Evolutionary conservation across 1,140 invertebrate genomes (phyloP), one percentile per base, ranked within the genome.

Genomic region (Piezodorus guildinii): DNA sequence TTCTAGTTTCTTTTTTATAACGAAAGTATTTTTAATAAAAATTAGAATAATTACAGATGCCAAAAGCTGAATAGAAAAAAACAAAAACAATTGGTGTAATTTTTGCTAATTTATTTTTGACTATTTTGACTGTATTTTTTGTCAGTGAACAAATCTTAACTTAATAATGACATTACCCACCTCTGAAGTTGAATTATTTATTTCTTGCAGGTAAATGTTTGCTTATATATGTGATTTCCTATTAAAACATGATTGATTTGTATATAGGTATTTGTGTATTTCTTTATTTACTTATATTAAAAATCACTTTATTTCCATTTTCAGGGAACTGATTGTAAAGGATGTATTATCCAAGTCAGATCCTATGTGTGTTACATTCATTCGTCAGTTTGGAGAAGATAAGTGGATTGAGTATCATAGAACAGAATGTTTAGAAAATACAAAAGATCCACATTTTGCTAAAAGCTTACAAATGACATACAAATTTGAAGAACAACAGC

Each of bases 271-370:
- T n/a, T n/a, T n/a, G 12, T 39, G 9, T 10, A 39, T 39, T 10
- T 12, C 6, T 39, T 10, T 10, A 39, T 10, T 10, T 39, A 39
- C 12, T 39, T 39, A 39, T 39, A 39, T 1, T 56, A 9, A 56
- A 23, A 23, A 23, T 23, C 2, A 56, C 3, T n/a, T 52, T 10
- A 56, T 56, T 56, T 23, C 1, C 12, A 56, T 6, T 16, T 56
- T 5, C 17, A 23, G 17, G 52, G 52, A 25, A 8, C 17, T 56
- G 3, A 25, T 23, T 56, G 23, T 56, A 10, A 23, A 56, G 66
- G 83, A 85, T 73, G 71, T 80, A 17, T 72, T 82, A 21, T 84
- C 82, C 0, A 83, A 83, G 69, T 83, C 81, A 34, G 83, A 85
- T 70, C 83, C 83, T 15, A 79, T 82, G 74, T 80, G 77, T 69